phyloP scores from a whole-genome alignment of 2,113 vertebrate genomes.

The Petrocephalus microphthalmus region DNA sequence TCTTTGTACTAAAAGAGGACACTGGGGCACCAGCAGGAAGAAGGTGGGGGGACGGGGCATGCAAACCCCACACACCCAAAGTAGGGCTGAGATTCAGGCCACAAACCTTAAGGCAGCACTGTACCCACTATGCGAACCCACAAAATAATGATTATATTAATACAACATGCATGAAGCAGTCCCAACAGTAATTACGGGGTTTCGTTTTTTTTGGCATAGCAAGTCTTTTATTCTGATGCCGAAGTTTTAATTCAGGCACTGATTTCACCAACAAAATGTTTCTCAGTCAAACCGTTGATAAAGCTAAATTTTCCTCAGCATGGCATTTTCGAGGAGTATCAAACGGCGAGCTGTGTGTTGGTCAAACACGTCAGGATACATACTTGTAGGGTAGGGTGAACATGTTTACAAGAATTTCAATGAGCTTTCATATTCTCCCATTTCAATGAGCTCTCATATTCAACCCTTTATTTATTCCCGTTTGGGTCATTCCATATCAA shows the following conservation, averaged over 20 bases:
- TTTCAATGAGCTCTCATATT: neutral
- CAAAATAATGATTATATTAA: neutral
- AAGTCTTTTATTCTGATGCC: neutral
- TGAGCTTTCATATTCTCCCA: neutral
- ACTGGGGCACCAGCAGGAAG: neutral
- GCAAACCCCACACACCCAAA: neutral
- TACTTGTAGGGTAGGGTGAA: neutral
- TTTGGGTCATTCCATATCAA: neutral
- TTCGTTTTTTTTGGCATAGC: neutral
- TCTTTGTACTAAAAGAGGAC: neutral
- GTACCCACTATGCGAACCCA: neutral
- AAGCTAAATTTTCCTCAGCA: neutral
- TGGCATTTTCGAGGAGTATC: neutral
- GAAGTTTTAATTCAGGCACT: neutral
- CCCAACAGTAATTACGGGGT: neutral
- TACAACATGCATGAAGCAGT: neutral
- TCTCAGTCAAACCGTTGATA: neutral
- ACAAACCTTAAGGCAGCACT: neutral
- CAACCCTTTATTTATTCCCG: neutral
- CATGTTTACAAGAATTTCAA: neutral
- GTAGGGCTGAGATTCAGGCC: neutral
- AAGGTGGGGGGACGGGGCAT: neutral
- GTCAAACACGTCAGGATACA: neutral
- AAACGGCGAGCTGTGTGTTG: neutral
- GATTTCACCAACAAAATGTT: neutral